phyloP scores from a whole-genome alignment of 2,797 vertebrate species.

The Sebastes glaucus region DNA sequence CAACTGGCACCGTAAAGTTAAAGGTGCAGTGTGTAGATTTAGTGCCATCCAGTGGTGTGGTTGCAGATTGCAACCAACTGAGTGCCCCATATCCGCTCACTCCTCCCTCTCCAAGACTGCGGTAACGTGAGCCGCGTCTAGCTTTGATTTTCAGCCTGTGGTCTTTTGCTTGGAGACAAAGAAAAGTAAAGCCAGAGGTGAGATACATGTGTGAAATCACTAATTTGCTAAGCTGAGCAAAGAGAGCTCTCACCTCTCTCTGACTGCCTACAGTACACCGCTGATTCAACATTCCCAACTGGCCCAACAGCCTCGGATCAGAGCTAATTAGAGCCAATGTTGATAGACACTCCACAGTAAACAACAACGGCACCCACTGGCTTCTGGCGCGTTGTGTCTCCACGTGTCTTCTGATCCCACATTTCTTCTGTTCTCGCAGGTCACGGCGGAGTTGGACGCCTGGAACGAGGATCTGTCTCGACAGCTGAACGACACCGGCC shows the following conservation, averaged over 20 bases:
- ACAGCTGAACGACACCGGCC: slow-evolving; percentile 86
- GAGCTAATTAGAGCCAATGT: background rate
- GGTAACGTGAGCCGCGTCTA: background rate
- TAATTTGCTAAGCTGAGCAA: background rate
- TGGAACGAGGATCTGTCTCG: slow-evolving; percentile 97
- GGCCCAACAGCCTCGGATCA: background rate
- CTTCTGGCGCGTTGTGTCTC: background rate
- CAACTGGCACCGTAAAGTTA: too few relatives aligned
- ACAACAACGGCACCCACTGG: background rate
- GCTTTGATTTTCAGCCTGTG: background rate
- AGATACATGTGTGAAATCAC: background rate
- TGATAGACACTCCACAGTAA: background rate
- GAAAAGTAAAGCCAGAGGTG: background rate
- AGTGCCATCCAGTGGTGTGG: too few relatives aligned
- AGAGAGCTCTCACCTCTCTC: background rate
- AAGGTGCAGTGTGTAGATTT: too few relatives aligned
- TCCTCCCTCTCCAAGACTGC: too few relatives aligned
- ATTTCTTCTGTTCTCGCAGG: slow-evolving; percentile 71
- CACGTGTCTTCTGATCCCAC: background rate
- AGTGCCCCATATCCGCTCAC: too few relatives aligned
- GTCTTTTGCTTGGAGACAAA: background rate
- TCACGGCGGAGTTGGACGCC: slow-evolving; percentile 93
- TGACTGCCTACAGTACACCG: background rate
- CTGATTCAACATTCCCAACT: background rate
- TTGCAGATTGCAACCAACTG: too few relatives aligned